Evolutionary conservation across 2,888 invertebrate species (phyloP), one percentile per base, ranked within the genome.

Genomic region (Lampropteryx suffumata): DNA sequence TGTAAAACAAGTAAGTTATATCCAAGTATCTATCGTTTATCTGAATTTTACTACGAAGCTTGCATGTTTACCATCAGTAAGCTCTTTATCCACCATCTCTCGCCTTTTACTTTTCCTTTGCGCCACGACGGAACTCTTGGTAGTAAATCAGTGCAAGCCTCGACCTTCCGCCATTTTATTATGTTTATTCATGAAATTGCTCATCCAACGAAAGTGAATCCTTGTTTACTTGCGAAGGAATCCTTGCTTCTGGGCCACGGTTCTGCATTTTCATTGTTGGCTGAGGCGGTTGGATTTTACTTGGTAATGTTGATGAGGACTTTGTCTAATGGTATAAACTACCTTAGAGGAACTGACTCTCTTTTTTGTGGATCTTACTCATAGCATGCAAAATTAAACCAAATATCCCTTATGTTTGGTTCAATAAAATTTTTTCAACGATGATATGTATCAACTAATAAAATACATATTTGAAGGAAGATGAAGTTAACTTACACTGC

Each of bases 181-280:
- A 86, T 88, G 87, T 88, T 87, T 89, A 89, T 89, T 89, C 89
- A 89, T 88, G 88, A 82, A 79, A 85, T 82, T 81, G 84, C 82
- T 79, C 83, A 79, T 81, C 82, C 76, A 78, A 72, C 70, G 86
- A 84, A 83, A 87, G 84, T 76, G 85, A 85, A 82, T 82, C 82
- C 85, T 82, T 84, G 82, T 84, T 84, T 82, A 79, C 76, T 67
- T 55, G 53, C 59, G 53, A 52, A 65, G 61, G 47, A 53, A 41
- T 55, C 44, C 54, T 60, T 50, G 53, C 46, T 55, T 58, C 57
- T 57, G 40, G 50, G 56, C 41, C 44, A 45, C 41, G 50, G 50
- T 39, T 57, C 46, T 39, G 24, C 26, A 14, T 26, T 40, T 40
- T 17, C 39, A 40, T 44, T 50, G 34, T 36, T 11, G n/a, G 33